A percentile compares a stretch with the other conserved stretches of the same genome.
Conservation (phyloP, 2,888 invertebrate species). For the Serripes groenlandicus region DNA sequence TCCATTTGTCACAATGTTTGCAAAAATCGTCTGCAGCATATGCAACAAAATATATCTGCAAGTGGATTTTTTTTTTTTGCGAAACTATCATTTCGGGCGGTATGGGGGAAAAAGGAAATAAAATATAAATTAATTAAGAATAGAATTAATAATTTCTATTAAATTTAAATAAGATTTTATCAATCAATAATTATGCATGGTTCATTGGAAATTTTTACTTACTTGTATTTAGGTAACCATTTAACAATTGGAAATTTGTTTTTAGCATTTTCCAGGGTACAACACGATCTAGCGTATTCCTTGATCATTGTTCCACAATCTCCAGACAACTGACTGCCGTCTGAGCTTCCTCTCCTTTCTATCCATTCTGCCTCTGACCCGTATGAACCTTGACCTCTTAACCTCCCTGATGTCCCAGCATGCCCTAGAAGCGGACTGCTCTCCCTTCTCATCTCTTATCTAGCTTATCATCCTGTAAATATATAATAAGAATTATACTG, state of each 20-base stretch:
- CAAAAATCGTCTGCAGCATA: background rate
- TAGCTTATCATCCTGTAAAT: slow-evolving; percentile 47
- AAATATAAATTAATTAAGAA: no score
- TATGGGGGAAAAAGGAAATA: no score
- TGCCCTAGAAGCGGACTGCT: slow-evolving; percentile 64
- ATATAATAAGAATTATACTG: slow-evolving; percentile 18
- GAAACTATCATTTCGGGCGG: no score
- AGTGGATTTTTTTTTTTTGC: no score
- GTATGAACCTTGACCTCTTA: slow-evolving; percentile 43
- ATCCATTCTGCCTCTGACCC: slow-evolving; percentile 26
- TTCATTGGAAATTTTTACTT: slow-evolving; percentile 44
- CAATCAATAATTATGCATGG: no score
- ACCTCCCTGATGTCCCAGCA: slow-evolving; percentile 37
- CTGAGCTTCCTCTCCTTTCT: slow-evolving; percentile 11
- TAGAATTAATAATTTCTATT: no score
- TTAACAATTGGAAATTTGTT: slow-evolving; percentile 79
- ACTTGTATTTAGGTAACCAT: slow-evolving; percentile 84
- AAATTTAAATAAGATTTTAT: background rate
- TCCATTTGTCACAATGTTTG: background rate
- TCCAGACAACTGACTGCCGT: background rate
- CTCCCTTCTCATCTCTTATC: slow-evolving; percentile 55
- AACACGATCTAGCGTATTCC: slow-evolving; percentile 67
- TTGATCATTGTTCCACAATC: slow-evolving; percentile 39
- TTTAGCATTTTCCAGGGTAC: slow-evolving; percentile 72
- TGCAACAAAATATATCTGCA: background rate